Base-by-base conservation (phyloP, 2,113 vertebrate species). In the Hemichromis elongatus region DNA sequence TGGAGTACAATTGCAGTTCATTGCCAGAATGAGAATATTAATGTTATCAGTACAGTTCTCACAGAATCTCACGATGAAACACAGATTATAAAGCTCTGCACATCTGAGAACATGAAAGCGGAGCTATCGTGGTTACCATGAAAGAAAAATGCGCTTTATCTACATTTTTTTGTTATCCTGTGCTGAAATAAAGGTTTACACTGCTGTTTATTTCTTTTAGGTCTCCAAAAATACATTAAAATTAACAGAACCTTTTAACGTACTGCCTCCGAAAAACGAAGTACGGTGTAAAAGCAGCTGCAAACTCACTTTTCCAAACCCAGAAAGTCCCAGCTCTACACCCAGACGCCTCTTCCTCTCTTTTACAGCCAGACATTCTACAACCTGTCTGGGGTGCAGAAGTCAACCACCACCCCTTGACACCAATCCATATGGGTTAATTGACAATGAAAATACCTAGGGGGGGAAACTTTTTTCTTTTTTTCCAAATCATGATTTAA, bases 401-500 rank as follows among this genome's bases (percentile, higher is more conserved):
- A 92, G 91, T 91, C 90, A 89, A 89, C 86, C 50, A 11, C 80
- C 81, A 57, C 91, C 89, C 89, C 81, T 89, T 93, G 92, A 94
- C 93, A 94, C 87, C 91, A 88, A 87, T 92, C 88, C 90, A 89
- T 79, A 66, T 2, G 81, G 89, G 90, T 94, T 93, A 91, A 95
- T 93, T 93, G 86, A 87, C 82, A 90, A 90, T 93, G 86, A 93
- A 94, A 94, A 94, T 92, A 91, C 85, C 93, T 94, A 84, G 55
- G 68, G 80, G 92, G 83, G 54, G 85, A 18, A 55, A 52, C 59
- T 10, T 87, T 87, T 84, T 89, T 63, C n/a, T 63, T 63, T 82
- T 82, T 56, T 52, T 18, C 14, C 24, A 52, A 63, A 90, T 81
- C 77, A 77, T 86, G 79, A 89, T 93, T 90, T 88, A 91, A 90